These are phyloP conservation scores for Leucoma salicis DNA, from an alignment of 2,888 invertebrate species.

Conservation along the genomic window DNA sequence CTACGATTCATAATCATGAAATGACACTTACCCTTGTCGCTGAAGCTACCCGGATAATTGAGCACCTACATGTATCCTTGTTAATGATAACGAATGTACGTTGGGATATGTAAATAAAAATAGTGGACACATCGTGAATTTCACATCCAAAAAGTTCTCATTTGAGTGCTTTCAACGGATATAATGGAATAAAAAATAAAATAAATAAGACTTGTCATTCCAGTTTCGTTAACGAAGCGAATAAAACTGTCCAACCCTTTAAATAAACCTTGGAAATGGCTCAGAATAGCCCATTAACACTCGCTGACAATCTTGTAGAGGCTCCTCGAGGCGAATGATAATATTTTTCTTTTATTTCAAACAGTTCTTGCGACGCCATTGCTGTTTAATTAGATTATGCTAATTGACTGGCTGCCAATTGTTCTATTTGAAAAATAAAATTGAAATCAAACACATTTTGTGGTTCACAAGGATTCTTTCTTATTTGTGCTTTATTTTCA, in stretches of 20 bases:
- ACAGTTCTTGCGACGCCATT: constrained; percentile 47
- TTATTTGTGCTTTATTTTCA: too few species aligned
- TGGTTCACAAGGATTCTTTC: too few species aligned
- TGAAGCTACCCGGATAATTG: constrained; percentile 10
- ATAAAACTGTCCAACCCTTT: constrained; percentile 71
- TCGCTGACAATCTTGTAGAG: constrained; percentile 66
- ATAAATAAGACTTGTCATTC: constrained; percentile 57
- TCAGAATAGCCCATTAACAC: constrained; percentile 71
- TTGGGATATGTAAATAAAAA: constrained; percentile 14
- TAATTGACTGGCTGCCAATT: constrained; percentile 58
- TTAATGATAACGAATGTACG: constrained; percentile 14
- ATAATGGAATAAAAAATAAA: constrained; percentile 57
- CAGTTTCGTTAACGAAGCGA: constrained; percentile 67
- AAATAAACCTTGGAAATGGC: constrained; percentile 68
- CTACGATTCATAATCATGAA: constrained; percentile 55
- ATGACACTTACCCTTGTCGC: constrained; percentile 18
- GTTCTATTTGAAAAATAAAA: constrained; percentile 48
- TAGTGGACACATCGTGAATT: constrained; percentile 12
- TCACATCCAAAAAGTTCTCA: constrained; percentile 20
- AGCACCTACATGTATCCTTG: constrained; percentile 10
- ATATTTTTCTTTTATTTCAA: constrained; percentile 75
- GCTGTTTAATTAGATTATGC: constrained; percentile 66
- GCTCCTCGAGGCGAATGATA: constrained; percentile 58
- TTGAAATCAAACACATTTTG: constrained; percentile 37
- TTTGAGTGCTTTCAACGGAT: constrained; percentile 32